phyloP scores from a whole-genome alignment of 2,797 vertebrate species.

The Stomatorhinus walkeri region DNA sequence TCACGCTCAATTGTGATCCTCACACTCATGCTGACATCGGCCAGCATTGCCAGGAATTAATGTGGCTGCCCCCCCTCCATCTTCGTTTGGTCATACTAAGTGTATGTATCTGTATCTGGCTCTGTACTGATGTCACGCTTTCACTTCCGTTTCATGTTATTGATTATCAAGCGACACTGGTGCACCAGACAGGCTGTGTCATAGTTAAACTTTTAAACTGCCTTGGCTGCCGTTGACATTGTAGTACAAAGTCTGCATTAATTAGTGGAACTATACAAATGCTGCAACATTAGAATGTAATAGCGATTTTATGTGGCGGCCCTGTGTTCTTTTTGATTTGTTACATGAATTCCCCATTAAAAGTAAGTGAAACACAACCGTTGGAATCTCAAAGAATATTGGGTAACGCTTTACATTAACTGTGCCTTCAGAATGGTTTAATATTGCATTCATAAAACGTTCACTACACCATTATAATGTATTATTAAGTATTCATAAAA shows the following conservation, averaged over 20 bases:
- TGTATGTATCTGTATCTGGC: not conserved
- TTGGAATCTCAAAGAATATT: slow-evolving; percentile 21
- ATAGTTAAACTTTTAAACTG: slow-evolving; percentile 34
- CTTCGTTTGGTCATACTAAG: not conserved
- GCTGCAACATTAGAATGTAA: not conserved
- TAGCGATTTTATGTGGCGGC: not conserved
- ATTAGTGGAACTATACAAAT: not conserved
- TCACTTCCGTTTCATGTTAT: not conserved
- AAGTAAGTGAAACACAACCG: slow-evolving; percentile 4
- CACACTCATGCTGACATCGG: not conserved
- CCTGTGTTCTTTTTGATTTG: not conserved
- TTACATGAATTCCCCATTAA: slow-evolving; percentile 16
- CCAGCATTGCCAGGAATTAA: not conserved
- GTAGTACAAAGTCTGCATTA: slow-evolving; percentile 17
- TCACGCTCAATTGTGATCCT: not conserved
- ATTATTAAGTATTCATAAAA: not conserved
- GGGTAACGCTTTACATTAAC: not conserved
- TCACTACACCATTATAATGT: not conserved
- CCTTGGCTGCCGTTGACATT: slow-evolving; percentile 36
- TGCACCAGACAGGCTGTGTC: not conserved
- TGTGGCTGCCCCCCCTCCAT: not conserved
- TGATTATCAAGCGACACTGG: not conserved
- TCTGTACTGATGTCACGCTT: not conserved
- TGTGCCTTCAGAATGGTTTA: not conserved
- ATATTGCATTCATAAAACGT: not conserved